Evolutionary conservation across 53 echinoderm and acorn worm genomes (phyloP), one percentile per base, ranked within the genome.

Genomic region (Crossaster papposus): DNA sequence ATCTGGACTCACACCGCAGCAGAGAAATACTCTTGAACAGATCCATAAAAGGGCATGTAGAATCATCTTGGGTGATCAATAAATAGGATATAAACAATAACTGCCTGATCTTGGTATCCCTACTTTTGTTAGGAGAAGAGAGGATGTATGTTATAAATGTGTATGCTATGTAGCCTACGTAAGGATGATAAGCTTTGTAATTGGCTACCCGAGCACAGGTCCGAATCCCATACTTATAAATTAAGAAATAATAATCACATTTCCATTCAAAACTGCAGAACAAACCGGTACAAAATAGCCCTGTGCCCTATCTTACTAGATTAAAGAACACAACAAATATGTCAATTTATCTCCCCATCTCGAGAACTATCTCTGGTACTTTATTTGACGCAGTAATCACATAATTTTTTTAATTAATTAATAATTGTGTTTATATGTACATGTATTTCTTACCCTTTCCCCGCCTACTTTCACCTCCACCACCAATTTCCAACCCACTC

Each of bases 1-100:
- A 68, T 26, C 80, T 37, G 28, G 80, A 26, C 37, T 92, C 37
- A 89, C 90, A 30, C 64, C 13, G n/a, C 31, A 80, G 53, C 90
- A 89, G 44, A 26, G 26, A 18, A 72, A 81, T 4, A 23, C 80
- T 31, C 53, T 81, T 31, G 90, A 89, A 52, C 79, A 89, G n/a
- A 9, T 81, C 37, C 90, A 89, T 7, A 89, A 80, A 79, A 80
- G 81, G 4, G 90, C 70, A 4, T 81, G 81, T 70, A 89, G 73
- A 54, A 81, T 89, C 18, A 51, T 81, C 32, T 54, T 81, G 2
- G 81, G 90, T 26, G n/a, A n/a, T 11, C 30, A 24, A 9, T 81
- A 80, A n/a, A 71, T 53, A 11, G 50, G 72, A n/a, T 89, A 89
- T 72, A 58, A 81, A 62, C 26, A 89, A 51, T 64, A 81, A 72